These are phyloP conservation scores for Oncorhynchus gorbuscha DNA, from an alignment of 2,113 vertebrate species.

Conservation along the genomic window DNA sequence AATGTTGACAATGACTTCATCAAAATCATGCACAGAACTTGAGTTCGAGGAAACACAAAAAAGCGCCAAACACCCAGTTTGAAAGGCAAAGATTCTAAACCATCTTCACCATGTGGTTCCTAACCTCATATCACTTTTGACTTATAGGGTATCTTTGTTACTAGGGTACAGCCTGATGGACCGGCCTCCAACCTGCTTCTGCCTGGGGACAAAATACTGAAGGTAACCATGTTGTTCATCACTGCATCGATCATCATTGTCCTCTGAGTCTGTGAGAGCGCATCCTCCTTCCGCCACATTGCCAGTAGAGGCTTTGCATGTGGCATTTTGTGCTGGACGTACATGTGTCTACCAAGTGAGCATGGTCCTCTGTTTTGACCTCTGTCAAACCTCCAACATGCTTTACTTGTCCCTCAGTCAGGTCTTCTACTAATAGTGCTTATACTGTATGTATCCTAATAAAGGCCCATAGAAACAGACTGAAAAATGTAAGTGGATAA, in stretches of 20 bases:
- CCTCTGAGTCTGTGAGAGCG: slow-evolving; percentile 23
- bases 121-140: slow-evolving; percentile 99
- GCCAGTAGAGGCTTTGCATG: slow-evolving; percentile 54
- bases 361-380: slow-evolving; percentile 35
- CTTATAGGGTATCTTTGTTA: slow-evolving; percentile 99
- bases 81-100: slow-evolving; percentile 84
- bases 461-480: too few species aligned
- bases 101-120: slow-evolving; percentile 76
- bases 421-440: too few species aligned
- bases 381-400: too few species aligned
- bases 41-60: background rate
- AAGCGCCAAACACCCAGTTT: slow-evolving; percentile 13
- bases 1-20: too few species aligned
- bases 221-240: slow-evolving; percentile 77
- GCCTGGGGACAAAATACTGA: slow-evolving; percentile 98
- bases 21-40: background rate
- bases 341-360: slow-evolving; percentile 15
- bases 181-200: slow-evolving; percentile 89
- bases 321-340: slow-evolving; percentile 18
- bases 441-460: too few species aligned
- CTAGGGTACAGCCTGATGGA: slow-evolving; percentile 99
- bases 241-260: slow-evolving; percentile 18
- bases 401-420: too few species aligned
- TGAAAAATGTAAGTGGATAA: too few species aligned
- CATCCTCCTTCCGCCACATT: slow-evolving; percentile 20